Evolutionary conservation across 1,140 invertebrate species (phyloP), one percentile per base, ranked within the genome.

Genomic region (Drosophila subobscura): DNA sequence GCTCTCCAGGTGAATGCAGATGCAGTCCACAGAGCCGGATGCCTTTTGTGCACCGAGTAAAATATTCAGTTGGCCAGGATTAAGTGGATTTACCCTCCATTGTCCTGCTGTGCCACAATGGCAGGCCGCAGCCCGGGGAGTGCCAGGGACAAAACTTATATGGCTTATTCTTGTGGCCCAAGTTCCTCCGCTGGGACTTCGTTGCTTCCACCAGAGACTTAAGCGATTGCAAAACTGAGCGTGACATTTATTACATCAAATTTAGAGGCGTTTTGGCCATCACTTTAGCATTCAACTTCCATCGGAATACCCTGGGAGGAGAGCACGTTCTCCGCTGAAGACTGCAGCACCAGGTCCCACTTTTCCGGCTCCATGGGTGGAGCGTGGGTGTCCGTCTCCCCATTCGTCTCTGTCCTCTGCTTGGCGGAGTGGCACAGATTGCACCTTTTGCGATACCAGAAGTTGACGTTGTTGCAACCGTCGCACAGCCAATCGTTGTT

Each of bases 381-480:
- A 54, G 12, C 86, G 20, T 70, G 67, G 2, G 41, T 59, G 20
- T 81, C 74, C 49, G 55, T 44, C 25, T 72, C 65, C 4, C 63
- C 58, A 44, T 22, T 58, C 5, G 51, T 42, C 22, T 77, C 67
- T 16, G 56, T 2, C 8, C 1, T 20, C 16, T 20, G 16, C 16
- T 65, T 74, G 6, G 63, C 49, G 16, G 66, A 74, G 23, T 47
- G 41, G 47, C 83, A 86, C 2, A 84, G 78, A 56, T 86, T 86
- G 56, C 83, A 86, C 27, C 72, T 79, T 45, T 59, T 40, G 23
- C 83, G 71, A 42, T 86, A 79, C 84, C 83, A 88, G 22, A 83
- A 86, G 20, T 86, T 86, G 14, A 59, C 8, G 37, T 86, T 86
- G 14, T 71, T 79, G 42, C 83, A 86, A 25, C 59, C 60, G 0